A percentile compares a stretch with the other conserved stretches of the same genome.
Conservation (phyloP, 1,140 invertebrate genomes). For the Helicoverpa armigera region DNA sequence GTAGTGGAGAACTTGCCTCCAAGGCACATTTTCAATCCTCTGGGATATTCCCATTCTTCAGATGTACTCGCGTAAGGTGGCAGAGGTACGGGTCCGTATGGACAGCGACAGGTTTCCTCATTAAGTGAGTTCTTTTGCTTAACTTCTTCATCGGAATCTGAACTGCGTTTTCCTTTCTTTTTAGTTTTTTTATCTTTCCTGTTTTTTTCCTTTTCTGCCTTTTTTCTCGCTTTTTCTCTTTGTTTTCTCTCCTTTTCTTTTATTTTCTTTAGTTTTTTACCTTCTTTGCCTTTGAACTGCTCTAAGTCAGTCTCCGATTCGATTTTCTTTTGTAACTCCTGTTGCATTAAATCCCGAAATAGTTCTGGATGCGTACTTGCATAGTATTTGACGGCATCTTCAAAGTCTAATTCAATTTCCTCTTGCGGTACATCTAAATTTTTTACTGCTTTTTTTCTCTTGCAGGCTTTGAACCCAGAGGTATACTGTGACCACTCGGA, state of each 20-base stretch:
- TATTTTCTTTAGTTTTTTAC: neutral
- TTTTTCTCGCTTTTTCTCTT: too few species aligned
- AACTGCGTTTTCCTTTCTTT: neutral
- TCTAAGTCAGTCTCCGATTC: too few species aligned
- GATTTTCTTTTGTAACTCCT: neutral
- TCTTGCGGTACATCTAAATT: neutral
- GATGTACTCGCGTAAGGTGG: neutral
- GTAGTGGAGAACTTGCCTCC: neutral
- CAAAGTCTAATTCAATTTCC: constrained; percentile 1
- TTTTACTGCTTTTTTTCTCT: neutral
- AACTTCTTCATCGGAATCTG: neutral
- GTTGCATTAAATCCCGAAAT: constrained; percentile 14
- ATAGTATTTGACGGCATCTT: constrained; percentile 20
- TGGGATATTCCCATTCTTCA: neutral
- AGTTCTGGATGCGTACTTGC: neutral
- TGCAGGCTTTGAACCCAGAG: constrained; percentile 13
- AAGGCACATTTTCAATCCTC: neutral
- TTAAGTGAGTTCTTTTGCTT: neutral
- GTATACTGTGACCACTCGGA: neutral
- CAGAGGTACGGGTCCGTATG: neutral
- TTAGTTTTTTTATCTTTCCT: neutral
- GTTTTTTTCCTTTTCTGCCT: neutral
- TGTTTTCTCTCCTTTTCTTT: neutral
- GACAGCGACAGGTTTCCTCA: neutral
- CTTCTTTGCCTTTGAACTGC: neutral